These are phyloP conservation scores for Oryzaephilus surinamensis DNA, from an alignment of 1,140 invertebrate species.

Conservation along the genomic window DNA sequence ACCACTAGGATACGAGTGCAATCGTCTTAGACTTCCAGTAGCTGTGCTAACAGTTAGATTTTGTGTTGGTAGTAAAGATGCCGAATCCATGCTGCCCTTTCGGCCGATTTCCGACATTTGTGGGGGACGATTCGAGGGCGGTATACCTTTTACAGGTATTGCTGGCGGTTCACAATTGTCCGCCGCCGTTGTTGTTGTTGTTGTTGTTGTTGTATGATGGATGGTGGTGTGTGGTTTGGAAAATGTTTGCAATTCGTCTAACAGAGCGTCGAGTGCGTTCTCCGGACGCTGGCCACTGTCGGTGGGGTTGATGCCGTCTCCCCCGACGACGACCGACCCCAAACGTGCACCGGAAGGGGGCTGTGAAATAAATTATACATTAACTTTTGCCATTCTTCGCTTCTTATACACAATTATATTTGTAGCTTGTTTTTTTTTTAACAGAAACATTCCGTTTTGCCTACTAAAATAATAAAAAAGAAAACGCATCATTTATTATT, in stretches of 20 bases:
- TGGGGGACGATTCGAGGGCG: slow-evolving; percentile 31
- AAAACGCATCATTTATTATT: too few relatives aligned
- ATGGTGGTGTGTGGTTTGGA: slow-evolving; percentile 47
- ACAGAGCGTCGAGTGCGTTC: slow-evolving; percentile 90
- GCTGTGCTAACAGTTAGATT: slow-evolving; percentile 31
- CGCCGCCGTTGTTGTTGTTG: slow-evolving; percentile 24
- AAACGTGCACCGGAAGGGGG: slow-evolving; percentile 50
- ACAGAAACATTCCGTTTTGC: too few relatives aligned
- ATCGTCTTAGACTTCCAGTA: slow-evolving; percentile 49
- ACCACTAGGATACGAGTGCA: slow-evolving; percentile 65
- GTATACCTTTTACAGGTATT: slow-evolving; percentile 28
- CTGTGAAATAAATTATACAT: slow-evolving; percentile 37
- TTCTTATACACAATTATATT: too few relatives aligned
- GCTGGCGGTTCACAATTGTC: slow-evolving; percentile 27
- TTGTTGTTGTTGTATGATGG: slow-evolving; percentile 24
- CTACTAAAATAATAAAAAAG: too few relatives aligned
- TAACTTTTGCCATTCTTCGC: too few relatives aligned
- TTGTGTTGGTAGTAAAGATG: slow-evolving; percentile 33
- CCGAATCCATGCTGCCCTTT: slow-evolving; percentile 46
- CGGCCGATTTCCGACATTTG: slow-evolving; percentile 41
- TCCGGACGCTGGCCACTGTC: slow-evolving; percentile 60
- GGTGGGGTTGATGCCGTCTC: slow-evolving; percentile 50
- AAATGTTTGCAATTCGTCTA: slow-evolving; percentile 86
- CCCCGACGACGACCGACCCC: slow-evolving; percentile 53
- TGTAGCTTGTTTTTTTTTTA: too few relatives aligned